phyloP scores from a whole-genome alignment of 2,888 invertebrate genomes.

The Tachina lurida region DNA sequence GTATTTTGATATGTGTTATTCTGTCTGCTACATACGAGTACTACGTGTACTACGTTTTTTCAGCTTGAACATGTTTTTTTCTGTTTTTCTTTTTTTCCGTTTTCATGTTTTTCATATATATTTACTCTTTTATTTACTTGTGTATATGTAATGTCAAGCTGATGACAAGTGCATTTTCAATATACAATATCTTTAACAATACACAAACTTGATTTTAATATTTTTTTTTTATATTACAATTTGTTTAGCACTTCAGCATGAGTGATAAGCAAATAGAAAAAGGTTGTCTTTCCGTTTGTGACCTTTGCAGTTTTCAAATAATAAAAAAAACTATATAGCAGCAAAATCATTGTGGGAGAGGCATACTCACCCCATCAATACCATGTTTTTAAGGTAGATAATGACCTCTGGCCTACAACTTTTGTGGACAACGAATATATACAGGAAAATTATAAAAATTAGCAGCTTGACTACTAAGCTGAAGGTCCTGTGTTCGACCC shows the following conservation, averaged over 20 bases:
- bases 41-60: neutral
- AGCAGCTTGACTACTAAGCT: too few species aligned
- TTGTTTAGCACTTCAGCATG: constrained; percentile 16
- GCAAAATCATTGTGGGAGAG: too few species aligned
- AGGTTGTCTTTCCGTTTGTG: neutral
- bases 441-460: too few species aligned
- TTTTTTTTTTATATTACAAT: constrained; percentile 9
- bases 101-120: neutral
- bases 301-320: neutral
- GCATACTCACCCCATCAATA: too few species aligned
- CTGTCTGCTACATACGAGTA: neutral
- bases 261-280: neutral
- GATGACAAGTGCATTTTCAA: constrained; percentile 55
- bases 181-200: constrained; percentile 47
- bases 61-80: neutral
- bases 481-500: too few species aligned
- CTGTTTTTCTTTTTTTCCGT: neutral
- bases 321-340: neutral
- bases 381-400: too few species aligned
- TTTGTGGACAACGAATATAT: too few species aligned
- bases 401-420: too few species aligned
- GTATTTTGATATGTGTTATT: too few species aligned
- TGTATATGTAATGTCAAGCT: constrained; percentile 21
- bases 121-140: neutral
- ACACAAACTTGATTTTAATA: constrained; percentile 52